These are phyloP conservation scores for Idaea aversata DNA, from an alignment of 2,888 invertebrate genomes.

Conservation along the genomic window DNA sequence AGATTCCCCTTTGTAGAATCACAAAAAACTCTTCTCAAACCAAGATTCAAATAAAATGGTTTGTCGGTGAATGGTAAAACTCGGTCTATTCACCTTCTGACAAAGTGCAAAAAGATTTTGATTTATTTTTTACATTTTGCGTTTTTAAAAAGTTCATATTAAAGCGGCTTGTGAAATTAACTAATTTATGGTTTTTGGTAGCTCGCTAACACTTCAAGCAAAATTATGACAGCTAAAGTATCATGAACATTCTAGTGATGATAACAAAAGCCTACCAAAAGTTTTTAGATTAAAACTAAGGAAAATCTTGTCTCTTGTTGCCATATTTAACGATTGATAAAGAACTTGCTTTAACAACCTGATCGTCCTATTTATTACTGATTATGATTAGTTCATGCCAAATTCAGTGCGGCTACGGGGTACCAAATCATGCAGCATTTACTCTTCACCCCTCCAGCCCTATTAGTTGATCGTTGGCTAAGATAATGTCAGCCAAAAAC, in stretches of 20 bases:
- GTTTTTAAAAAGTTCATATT: not conserved
- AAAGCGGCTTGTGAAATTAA: conserved; percentile 10
- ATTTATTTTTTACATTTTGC: not conserved
- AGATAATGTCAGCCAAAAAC: too few species aligned
- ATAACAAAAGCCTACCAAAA: conserved; percentile 26
- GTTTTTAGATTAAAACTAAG: conserved; percentile 39
- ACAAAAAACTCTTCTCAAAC: not conserved
- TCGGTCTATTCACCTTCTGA: not conserved
- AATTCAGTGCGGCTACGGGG: too few species aligned
- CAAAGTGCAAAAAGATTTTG: not conserved
- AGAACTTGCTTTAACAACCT: too few species aligned
- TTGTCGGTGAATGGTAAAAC: not conserved
- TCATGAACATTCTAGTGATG: conserved; percentile 10
- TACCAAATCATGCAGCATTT: too few species aligned
- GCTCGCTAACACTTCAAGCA: conserved; percentile 19
- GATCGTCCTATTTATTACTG: too few species aligned
- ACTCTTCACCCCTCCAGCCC: too few species aligned
- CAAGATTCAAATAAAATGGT: not conserved
- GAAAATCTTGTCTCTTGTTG: conserved; percentile 32
- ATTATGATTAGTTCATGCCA: too few species aligned
- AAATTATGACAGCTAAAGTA: conserved; percentile 21
- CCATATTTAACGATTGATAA: conserved; percentile 29
- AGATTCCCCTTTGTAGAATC: not conserved
- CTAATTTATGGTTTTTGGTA: conserved; percentile 19
- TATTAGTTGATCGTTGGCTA: too few species aligned